Base-by-base conservation (phyloP, 1,140 invertebrate species). In the Trialeurodes vaporariorum region DNA sequence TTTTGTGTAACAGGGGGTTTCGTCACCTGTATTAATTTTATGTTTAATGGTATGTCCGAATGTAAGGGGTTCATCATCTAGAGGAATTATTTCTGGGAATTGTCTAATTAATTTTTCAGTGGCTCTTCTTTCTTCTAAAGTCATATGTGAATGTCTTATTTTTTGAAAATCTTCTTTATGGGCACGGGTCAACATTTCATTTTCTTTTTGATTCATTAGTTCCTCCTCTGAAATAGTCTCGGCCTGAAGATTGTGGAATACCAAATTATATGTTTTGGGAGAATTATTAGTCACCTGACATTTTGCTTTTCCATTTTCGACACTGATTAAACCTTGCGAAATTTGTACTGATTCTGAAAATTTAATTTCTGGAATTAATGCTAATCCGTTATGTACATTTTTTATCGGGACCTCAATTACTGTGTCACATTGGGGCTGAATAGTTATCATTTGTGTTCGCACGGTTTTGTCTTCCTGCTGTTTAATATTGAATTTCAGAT, bases 21-120 rank as follows among this genome's bases (percentile, higher is more conserved):
- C 64, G 27, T 65, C 59, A 2, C 25, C 68, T 1, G 68, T 60
- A 5, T 58, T 25, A 9, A 70, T 70, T 27, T 63, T 27, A 58
- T 70, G 49, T 2, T 67, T 59, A 23, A 66, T 22, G 1, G 13
- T 25, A 1, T 27, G 2, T 0, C 61, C 59, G 1, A 40, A 25
- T 25, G 63, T 63, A 17, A 68, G 59, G 13, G 63, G 21, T 26
- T 68, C 62, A 5, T 49, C 49, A 1, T 68, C 58, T 2, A 59
- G 9, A 21, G 61, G 67, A 12, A 68, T 62, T 25, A 68, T 49
- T 23, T 67, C 66, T 2, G 26, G 2, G 24, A 25, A 67, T 63
- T 67, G 26, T n/a, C 22, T 22, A 5, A 40, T 34, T 23, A 63
- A 5, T 25, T 58, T 67, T 49, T 49, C 34, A 9, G 34, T 49